Evolutionary conservation across 1,140 invertebrate species (phyloP).

Genomic region (Procambarus virginalis): DNA sequence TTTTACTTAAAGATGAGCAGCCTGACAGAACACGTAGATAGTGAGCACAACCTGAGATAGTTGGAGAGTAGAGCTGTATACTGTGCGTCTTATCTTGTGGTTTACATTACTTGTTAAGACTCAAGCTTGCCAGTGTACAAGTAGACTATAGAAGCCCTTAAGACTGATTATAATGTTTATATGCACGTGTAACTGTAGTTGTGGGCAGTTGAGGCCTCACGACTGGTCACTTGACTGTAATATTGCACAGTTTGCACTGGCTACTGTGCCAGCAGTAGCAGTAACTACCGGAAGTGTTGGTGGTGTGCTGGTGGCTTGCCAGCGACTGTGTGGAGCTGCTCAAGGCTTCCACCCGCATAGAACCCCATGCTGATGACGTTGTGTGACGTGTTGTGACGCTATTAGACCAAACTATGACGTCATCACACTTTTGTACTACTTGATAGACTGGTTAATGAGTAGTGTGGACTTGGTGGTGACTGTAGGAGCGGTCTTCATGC

Average conservation of each 20-base stretch:
- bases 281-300: neutral
- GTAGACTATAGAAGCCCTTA: no score
- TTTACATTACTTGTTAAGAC: no score
- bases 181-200: neutral
- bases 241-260: neutral
- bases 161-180: neutral
- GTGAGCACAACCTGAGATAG: no score
- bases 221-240: neutral
- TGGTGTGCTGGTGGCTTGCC: neutral
- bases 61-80: no score
- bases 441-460: slow-evolving; percentile 11
- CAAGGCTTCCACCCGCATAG: neutral
- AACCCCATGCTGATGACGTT: neutral
- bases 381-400: neutral
- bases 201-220: neutral
- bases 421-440: slow-evolving; percentile 12
- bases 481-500: slow-evolving; percentile 7
- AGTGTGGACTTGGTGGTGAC: slow-evolving; percentile 11
- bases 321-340: neutral
- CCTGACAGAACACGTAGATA: no score
- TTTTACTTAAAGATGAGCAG: no score
- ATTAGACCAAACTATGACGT: neutral
- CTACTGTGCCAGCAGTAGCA: neutral
- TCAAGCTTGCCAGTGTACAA: no score
- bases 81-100: no score